Conservation (phyloP, 2,113 vertebrate species). For the Coregonus clupeaformis region DNA sequence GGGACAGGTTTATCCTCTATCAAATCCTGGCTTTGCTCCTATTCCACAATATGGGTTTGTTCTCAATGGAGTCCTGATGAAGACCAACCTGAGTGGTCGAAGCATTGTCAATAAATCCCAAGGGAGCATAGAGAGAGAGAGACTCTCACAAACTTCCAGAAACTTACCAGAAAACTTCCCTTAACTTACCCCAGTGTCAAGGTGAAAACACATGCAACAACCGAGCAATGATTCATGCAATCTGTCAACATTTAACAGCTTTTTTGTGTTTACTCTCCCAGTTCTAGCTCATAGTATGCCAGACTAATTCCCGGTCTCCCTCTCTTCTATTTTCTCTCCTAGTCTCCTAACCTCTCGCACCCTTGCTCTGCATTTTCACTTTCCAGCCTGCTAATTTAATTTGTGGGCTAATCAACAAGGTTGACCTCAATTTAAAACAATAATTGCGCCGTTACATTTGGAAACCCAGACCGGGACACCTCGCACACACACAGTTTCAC, state of each 20-base stretch:
- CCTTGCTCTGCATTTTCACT: slow-evolving; percentile 29
- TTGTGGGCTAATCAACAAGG: slow-evolving; percentile 53
- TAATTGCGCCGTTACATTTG: slow-evolving; percentile 36
- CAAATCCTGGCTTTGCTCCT: too few species aligned
- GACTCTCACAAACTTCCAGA: too few species aligned
- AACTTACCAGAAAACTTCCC: background rate
- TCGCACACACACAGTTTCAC: slow-evolving; percentile 7
- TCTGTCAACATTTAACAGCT: slow-evolving; percentile 14
- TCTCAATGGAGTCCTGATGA: too few species aligned
- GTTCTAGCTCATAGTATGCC: slow-evolving; percentile 30
- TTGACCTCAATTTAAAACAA: slow-evolving; percentile 56
- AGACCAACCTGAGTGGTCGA: too few species aligned
- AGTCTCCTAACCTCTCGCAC: slow-evolving; percentile 21
- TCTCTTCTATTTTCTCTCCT: background rate
- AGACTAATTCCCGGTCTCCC: slow-evolving; percentile 21
- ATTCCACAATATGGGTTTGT: too few species aligned
- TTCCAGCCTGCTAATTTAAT: slow-evolving; percentile 42
- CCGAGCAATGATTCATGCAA: slow-evolving; percentile 28
- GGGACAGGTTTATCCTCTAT: too few species aligned
- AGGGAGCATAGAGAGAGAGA: too few species aligned
- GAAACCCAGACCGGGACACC: slow-evolving; percentile 34
- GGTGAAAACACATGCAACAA: slow-evolving; percentile 17
- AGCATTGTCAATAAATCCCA: too few species aligned
- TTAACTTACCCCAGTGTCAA: slow-evolving; percentile 14
- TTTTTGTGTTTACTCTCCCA: slow-evolving; percentile 31